Evolutionary conservation across 2,888 invertebrate genomes (phyloP), one percentile per base, ranked within the genome.

Genomic region (Leptarthrus brevirostris): DNA sequence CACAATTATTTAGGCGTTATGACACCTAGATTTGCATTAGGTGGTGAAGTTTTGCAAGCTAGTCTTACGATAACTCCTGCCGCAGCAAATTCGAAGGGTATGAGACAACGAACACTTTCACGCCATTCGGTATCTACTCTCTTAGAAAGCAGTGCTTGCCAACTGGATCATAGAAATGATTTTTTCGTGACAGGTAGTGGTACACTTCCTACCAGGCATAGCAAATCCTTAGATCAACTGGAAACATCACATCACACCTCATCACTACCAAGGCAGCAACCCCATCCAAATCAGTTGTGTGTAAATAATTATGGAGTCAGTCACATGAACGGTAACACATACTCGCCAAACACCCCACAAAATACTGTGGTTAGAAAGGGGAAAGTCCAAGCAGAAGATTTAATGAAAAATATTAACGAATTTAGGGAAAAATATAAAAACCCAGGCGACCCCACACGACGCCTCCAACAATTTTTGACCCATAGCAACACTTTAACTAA

Each of bases 171-270:
- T 22, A 76, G 76, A 20, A 79, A 78, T 73, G 77, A 75, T 6
- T 78, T 75, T 58, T 30, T 77, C 16, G 78, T 78, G 8, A 12
- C 14, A 16, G 22, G 61, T 16, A 87, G 87, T 34, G 86, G 87
- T 8, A 88, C 88, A 0, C 81, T 91, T 53, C 91, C 91, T 0
- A 90, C 92, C 0, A 87, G 93, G 73, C 94, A 94, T 80, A 93
- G 93, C 82, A 93, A 93, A 82, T 93, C 93, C 1, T 83, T 94
- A 77, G 94, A 94, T 83, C 93, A 94, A 79, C 83, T 94, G 56
- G 89, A 91, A 78, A 86, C 90, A 6, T 86, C 87, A 52, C 85
- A 81, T 6, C 76, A 77, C 18, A 73, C 69, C 56, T 75, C 44
- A 26, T 78, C 72, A 72, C 54, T 78, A 16, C 76, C 78, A n/a